These are phyloP conservation scores for Stegodyphus dumicola DNA, from an alignment of 1,140 invertebrate species.

Conservation along the genomic window DNA sequence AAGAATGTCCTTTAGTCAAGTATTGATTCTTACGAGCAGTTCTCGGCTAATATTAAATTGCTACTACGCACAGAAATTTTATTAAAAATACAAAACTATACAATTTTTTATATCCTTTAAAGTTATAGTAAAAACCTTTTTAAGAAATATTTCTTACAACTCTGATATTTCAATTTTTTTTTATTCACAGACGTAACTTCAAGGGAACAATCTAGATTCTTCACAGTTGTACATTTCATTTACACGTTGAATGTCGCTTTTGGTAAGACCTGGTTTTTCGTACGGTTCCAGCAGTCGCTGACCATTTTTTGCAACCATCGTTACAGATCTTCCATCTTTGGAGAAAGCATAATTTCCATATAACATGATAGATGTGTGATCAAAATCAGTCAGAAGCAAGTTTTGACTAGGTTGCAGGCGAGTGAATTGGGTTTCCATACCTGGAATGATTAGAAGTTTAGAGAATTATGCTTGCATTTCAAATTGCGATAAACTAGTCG, in stretches of 20 bases:
- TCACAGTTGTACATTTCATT: conserved; percentile 2
- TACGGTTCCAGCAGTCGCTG: conserved; percentile 1
- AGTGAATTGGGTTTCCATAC: not conserved
- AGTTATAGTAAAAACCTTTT: too few relatives aligned
- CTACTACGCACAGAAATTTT: too few relatives aligned
- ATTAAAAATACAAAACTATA: too few relatives aligned
- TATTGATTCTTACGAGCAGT: too few relatives aligned
- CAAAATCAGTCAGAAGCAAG: not conserved
- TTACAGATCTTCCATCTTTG: not conserved
- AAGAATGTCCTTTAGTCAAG: too few relatives aligned
- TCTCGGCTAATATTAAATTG: too few relatives aligned
- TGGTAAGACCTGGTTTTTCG: not conserved
- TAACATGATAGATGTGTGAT: conserved; percentile 29
- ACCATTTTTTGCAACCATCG: conserved; percentile 7
- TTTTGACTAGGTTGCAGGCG: not conserved
- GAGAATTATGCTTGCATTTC: too few relatives aligned
- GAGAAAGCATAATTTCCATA: conserved; percentile 35
- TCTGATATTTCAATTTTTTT: not conserved
- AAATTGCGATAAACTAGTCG: too few relatives aligned
- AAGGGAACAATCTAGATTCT: not conserved
- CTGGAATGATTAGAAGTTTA: not conserved
- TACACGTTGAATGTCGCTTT: not conserved
- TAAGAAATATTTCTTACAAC: too few relatives aligned
- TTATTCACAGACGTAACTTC: not conserved
- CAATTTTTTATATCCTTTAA: too few relatives aligned